A percentile compares a stretch with the other conserved stretches of the same genome.
phyloP scores from a whole-genome alignment of 2,113 vertebrate species.

The Tachuris rubrigastra region DNA sequence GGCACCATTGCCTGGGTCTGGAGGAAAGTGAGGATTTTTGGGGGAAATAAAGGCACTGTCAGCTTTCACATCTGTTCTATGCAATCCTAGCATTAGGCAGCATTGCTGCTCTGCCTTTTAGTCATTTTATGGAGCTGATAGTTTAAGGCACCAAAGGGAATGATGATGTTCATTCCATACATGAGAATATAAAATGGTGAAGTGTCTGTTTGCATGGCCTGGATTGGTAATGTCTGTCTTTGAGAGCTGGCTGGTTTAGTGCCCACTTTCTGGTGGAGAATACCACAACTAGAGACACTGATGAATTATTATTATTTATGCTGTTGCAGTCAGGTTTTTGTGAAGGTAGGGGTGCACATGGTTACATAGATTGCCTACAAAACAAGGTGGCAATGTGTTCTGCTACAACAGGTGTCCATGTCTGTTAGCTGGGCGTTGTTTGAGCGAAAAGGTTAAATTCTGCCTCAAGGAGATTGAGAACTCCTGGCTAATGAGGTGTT shows the following conservation, averaged over 20 bases:
- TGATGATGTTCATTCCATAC: neutral
- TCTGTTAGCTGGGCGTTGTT: neutral
- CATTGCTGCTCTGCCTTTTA: neutral
- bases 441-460: neutral
- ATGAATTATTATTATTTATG: neutral
- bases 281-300: neutral
- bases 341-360: neutral
- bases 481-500: neutral
- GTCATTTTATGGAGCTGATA: slow-evolving; percentile 23
- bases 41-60: neutral
- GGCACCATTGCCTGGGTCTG: neutral
- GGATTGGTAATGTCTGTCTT: neutral
- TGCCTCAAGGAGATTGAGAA: neutral
- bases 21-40: neutral
- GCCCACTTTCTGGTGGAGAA: neutral
- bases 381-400: neutral
- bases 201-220: slow-evolving; percentile 38
- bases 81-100: neutral
- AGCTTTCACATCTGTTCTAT: neutral
- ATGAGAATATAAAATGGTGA: slow-evolving; percentile 33
- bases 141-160: slow-evolving; percentile 52
- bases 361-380: neutral
- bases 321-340: neutral
- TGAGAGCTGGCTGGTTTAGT: neutral
- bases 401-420: neutral